phyloP scores from a whole-genome alignment of 2,797 vertebrate species.

The Chiloscyllium punctatum region DNA sequence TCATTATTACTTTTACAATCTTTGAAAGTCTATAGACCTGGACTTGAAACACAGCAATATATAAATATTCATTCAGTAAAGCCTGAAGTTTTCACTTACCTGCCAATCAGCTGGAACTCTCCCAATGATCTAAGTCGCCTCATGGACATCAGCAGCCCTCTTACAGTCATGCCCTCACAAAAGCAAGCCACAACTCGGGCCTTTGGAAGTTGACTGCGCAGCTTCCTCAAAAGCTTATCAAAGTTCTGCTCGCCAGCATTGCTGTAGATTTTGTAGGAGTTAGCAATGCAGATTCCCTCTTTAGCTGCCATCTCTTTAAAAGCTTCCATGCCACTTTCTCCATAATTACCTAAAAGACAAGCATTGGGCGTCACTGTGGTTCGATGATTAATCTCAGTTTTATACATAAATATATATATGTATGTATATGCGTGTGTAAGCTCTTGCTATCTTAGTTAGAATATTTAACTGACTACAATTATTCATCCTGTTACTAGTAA shows the following conservation, averaged over 20 bases:
- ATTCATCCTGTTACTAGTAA: background rate
- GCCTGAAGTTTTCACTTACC: conserved; percentile 65
- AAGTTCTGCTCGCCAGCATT: conserved; percentile 93
- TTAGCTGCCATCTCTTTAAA: conserved; percentile 96
- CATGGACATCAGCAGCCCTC: conserved; percentile 95
- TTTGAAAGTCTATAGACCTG: background rate
- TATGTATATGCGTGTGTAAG: too few species aligned
- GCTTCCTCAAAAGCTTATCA: conserved; percentile 82
- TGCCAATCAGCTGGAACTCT: conserved; percentile 89
- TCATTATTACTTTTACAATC: background rate
- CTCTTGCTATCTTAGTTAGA: background rate
- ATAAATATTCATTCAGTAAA: background rate
- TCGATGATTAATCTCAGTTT: background rate
- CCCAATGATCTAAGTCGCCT: conserved; percentile 79
- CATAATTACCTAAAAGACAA: conserved; percentile 79
- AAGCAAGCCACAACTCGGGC: conserved; percentile 96
- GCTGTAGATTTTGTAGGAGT: conserved; percentile 99
- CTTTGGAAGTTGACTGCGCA: conserved; percentile 83
- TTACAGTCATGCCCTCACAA: conserved; percentile 96
- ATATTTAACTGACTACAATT: background rate
- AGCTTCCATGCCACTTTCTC: conserved; percentile 96
- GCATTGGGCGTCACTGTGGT: background rate
- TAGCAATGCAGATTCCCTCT: conserved; percentile 95
- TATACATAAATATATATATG: background rate
- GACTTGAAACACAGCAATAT: background rate